These are phyloP conservation scores for Polypedilum vanderplanki DNA, from an alignment of 1,140 invertebrate genomes.

Conservation along the genomic window DNA sequence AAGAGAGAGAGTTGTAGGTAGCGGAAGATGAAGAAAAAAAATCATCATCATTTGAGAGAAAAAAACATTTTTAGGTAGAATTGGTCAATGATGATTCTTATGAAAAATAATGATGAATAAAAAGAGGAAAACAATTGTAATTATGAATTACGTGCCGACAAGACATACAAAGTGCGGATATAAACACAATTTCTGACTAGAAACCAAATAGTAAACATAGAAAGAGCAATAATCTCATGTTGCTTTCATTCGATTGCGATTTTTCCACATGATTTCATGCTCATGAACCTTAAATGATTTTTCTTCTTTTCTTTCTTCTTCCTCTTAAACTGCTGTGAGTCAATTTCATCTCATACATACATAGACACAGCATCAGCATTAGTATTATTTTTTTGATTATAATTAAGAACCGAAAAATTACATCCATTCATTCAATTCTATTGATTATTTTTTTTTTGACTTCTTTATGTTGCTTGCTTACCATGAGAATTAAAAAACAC, in stretches of 20 bases:
- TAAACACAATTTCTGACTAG: background rate
- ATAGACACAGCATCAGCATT: too few relatives aligned
- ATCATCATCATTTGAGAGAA: background rate
- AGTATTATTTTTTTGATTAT: too few relatives aligned
- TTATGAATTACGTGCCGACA: background rate
- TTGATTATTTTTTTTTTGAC: background rate
- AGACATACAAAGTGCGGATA: background rate
- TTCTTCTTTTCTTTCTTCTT: background rate
- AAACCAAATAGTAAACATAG: too few relatives aligned
- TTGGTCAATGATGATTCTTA: background rate
- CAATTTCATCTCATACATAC: too few relatives aligned
- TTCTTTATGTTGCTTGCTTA: background rate
- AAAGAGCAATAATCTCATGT: background rate
- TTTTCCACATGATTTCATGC: slow-evolving; percentile 17
- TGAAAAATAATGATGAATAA: slow-evolving; percentile 3
- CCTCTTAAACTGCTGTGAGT: background rate
- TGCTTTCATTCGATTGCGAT: background rate
- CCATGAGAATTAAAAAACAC: too few relatives aligned
- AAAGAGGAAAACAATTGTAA: background rate
- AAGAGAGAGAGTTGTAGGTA: background rate
- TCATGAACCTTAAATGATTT: slow-evolving; percentile 10
- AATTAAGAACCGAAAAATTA: background rate
- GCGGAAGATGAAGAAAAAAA: background rate
- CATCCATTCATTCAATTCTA: background rate
- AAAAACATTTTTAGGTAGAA: background rate